Base-by-base conservation (phyloP, 2,113 vertebrate genomes). In the Pyrgilauda ruficollis region DNA sequence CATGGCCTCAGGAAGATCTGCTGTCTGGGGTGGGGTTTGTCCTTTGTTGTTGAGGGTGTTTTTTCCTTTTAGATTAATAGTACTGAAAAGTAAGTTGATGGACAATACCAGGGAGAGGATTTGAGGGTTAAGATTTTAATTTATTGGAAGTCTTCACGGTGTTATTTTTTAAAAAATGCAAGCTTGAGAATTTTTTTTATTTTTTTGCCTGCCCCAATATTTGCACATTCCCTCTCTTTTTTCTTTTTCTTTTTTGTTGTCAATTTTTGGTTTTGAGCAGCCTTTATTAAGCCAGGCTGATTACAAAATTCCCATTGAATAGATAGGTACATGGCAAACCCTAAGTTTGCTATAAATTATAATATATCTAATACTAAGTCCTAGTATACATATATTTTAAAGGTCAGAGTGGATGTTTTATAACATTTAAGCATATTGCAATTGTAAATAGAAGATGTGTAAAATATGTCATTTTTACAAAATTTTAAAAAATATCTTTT, bases 381-480 rank as follows among this genome's bases (percentile, higher is more conserved):
- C 97, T 98, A 94, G 94, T 96, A 97, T 97, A 94, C 96, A 95
- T 97, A 97, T 97, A 98, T 98, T 98, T 99, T 98, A 98, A 98
- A 97, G 96, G 97, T 97, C 98, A 97, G 97, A 98, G 96, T 98
- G 98, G 92, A 97, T 98, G 98, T 99, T 99, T 99, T 99, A 98
- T 99, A 99, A 99, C 98, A 98, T 98, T 99, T 97, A 97, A 98
- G 98, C 98, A 97, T 98, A 99, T 99, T 99, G 98, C 98, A 97
- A 97, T 97, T 99, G 99, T 99, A 99, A 98, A 99, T 99, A 99
- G 98, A 98, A 99, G 98, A 98, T 99, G 99, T 99, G 99, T 99
- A 99, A 99, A 99, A 99, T 98, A 98, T 97, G 98, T 98, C 97
- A 98, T 99, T 99, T 99, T 99, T 98, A 98, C 97, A 98, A 97